Evolutionary conservation across 2,888 invertebrate species (phyloP).

Genomic region (Chironomus tentans): DNA sequence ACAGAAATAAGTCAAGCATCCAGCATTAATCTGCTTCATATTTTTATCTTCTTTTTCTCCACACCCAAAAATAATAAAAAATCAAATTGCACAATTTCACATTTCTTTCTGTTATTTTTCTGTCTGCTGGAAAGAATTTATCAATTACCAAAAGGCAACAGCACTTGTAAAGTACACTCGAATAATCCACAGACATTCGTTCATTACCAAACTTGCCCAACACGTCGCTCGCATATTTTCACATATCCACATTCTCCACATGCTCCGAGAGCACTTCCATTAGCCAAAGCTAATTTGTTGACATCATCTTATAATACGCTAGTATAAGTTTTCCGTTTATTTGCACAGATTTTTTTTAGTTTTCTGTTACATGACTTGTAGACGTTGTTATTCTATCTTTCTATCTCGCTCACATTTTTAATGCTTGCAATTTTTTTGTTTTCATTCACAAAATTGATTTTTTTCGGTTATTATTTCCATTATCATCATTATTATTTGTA

Average conservation of each 20-base stretch:
- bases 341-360: background rate
- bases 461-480: slow-evolving; percentile 12
- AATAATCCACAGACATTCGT: background rate
- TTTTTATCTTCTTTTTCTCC: slow-evolving; percentile 27
- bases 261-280: background rate
- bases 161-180: background rate
- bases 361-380: background rate
- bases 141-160: background rate
- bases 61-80: background rate
- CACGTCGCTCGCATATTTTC: slow-evolving; percentile 1
- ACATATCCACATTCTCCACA: slow-evolving; percentile 2
- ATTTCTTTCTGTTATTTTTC: too few relatives aligned
- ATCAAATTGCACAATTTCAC: background rate
- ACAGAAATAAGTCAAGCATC: background rate
- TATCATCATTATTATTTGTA: background rate
- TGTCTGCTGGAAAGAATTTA: slow-evolving; percentile 5
- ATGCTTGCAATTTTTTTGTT: too few relatives aligned
- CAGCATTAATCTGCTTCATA: background rate
- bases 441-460: slow-evolving; percentile 10
- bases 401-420: background rate
- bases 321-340: background rate
- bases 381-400: too few relatives aligned
- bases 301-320: slow-evolving; percentile 21
- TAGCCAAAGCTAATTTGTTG: slow-evolving; percentile 13
- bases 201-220: background rate